Conservation (phyloP, 1,140 invertebrate genomes). For the Leptonema lineaticorne region DNA sequence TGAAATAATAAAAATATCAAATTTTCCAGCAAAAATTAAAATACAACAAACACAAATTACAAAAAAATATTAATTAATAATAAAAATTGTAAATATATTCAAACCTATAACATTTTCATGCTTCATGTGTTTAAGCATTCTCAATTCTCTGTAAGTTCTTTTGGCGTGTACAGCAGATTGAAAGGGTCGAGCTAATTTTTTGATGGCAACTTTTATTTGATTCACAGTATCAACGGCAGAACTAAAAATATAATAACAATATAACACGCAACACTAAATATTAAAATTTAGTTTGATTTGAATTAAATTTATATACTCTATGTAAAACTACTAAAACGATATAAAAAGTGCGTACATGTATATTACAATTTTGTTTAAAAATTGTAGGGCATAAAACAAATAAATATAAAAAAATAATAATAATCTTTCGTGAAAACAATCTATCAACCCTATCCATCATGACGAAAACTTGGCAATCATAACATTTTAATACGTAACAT, state of each 20-base stretch:
- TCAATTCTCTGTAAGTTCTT: constrained; percentile 93
- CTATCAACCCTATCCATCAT: not conserved
- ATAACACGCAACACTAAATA: constrained; percentile 29
- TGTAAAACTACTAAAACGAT: too few relatives aligned
- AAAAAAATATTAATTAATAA: not conserved
- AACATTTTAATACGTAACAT: too few relatives aligned
- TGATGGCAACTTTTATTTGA: constrained; percentile 91
- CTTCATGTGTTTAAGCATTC: constrained; percentile 97
- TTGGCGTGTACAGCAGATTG: constrained; percentile 99
- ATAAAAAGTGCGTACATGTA: not conserved
- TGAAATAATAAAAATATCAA: too few relatives aligned
- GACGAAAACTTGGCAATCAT: constrained; percentile 3
- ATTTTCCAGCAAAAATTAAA: too few relatives aligned
- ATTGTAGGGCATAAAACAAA: not conserved
- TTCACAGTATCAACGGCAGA: constrained; percentile 76
- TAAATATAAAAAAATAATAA: not conserved
- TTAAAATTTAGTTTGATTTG: not conserved
- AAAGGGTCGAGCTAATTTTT: constrained; percentile 95
- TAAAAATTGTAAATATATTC: constrained; percentile 24
- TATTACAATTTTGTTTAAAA: not conserved
- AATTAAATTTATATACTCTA: not conserved
- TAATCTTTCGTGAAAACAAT: not conserved
- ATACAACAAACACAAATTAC: too few relatives aligned
- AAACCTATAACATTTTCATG: constrained; percentile 94
- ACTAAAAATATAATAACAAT: constrained; percentile 61